Conservation (phyloP, 2,797 vertebrate genomes). For the Danionella dracula region DNA sequence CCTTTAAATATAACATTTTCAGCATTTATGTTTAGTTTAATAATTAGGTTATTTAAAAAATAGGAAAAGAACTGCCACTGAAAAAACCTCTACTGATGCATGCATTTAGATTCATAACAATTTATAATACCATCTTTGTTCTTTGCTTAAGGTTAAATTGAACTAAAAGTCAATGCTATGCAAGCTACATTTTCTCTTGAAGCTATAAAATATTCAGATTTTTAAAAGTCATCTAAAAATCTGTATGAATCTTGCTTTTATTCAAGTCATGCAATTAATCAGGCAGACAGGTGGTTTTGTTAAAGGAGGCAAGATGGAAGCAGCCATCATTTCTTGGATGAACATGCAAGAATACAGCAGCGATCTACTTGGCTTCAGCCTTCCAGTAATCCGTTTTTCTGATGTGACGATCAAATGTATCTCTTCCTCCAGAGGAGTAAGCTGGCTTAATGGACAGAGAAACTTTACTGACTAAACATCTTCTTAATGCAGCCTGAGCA, state of each 20-base stretch:
- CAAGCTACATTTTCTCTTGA: too few species aligned
- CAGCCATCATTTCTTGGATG: conserved; percentile 13
- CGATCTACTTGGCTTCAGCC: conserved; percentile 16
- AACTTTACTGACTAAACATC: conserved; percentile 9
- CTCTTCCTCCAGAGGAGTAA: conserved; percentile 22
- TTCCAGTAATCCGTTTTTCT: conserved; percentile 33
- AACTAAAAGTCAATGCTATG: too few species aligned
- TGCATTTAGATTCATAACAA: too few species aligned
- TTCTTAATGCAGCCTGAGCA: neutral
- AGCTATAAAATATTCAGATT: too few species aligned
- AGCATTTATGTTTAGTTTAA: too few species aligned
- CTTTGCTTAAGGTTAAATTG: too few species aligned
- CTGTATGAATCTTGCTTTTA: neutral
- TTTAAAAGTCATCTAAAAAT: too few species aligned
- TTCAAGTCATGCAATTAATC: neutral
- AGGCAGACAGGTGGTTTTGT: conserved; percentile 25
- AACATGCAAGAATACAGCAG: conserved; percentile 32
- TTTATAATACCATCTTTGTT: too few species aligned
- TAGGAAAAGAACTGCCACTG: too few species aligned
- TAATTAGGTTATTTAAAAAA: too few species aligned
- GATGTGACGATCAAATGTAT: conserved; percentile 34
- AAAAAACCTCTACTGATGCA: too few species aligned
- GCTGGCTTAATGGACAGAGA: conserved; percentile 28
- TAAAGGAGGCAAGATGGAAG: conserved; percentile 17
- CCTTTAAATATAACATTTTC: too few species aligned